Evolutionary conservation across 1,140 invertebrate genomes (phyloP).

Genomic region (Cotesia typhae): DNA sequence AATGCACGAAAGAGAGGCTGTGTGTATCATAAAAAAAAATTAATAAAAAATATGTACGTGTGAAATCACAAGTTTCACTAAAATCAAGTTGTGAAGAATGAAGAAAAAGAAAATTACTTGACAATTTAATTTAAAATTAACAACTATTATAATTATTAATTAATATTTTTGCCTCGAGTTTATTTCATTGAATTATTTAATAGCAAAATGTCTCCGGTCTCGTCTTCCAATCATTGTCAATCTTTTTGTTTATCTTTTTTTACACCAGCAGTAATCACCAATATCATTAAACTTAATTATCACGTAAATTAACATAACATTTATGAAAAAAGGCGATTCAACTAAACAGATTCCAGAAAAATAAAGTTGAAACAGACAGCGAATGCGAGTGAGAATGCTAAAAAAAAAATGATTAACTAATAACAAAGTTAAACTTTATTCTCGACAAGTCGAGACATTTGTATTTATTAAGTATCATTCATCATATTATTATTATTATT

Average conservation of each 20-base stretch:
- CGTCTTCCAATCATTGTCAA: slow-evolving; percentile 26
- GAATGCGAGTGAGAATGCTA: background rate
- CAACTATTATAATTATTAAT: background rate
- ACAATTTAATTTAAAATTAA: no score
- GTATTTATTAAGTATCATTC: slow-evolving; percentile 5
- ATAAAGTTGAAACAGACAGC: no score
- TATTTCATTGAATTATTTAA: background rate
- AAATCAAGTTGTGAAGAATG: no score
- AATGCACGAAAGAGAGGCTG: no score
- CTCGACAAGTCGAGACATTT: background rate
- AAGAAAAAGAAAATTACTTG: no score
- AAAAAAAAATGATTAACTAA: background rate
- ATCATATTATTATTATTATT: background rate
- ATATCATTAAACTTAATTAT: slow-evolving; percentile 14
- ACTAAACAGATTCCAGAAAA: background rate
- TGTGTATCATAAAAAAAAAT: no score
- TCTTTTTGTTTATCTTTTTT: slow-evolving; percentile 8
- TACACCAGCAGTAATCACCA: slow-evolving; percentile 15
- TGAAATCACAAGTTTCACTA: no score
- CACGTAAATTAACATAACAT: background rate
- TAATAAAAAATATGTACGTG: no score
- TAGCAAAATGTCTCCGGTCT: slow-evolving; percentile 23
- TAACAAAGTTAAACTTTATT: background rate
- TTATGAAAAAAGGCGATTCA: background rate
- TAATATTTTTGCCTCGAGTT: background rate